A percentile compares a stretch with the other conserved stretches of the same genome.
Evolutionary conservation across 2,888 invertebrate species (phyloP).

Genomic region (Nemotelus pantherinus): DNA sequence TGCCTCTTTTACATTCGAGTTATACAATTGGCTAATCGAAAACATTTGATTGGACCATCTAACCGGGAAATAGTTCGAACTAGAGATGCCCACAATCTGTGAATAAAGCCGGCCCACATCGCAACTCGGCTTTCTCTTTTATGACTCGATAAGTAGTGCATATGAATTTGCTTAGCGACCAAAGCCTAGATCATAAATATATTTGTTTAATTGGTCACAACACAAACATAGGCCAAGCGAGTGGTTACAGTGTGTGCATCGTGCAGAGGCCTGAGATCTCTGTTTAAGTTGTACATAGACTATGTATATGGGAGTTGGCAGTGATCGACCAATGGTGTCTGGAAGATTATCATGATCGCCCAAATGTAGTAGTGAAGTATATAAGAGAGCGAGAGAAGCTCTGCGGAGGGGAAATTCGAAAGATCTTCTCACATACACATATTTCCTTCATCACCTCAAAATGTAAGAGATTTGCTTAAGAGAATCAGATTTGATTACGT

Average conservation of each 20-base stretch:
- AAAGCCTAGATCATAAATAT: not conserved
- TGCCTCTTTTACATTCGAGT: no score
- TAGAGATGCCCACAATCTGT: no score
- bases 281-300: not conserved
- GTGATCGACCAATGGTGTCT: not conserved
- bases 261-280: no score
- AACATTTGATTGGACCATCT: slow-evolving; percentile 25
- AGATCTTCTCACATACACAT: not conserved
- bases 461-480: not conserved
- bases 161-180: not conserved
- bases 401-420: slow-evolving; percentile 1
- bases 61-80: not conserved
- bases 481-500: not conserved
- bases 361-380: not conserved
- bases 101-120: no score
- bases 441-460: not conserved
- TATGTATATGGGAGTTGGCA: slow-evolving; percentile 21
- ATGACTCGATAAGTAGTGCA: not conserved
- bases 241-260: no score
- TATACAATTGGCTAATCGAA: not conserved
- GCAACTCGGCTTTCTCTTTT: not conserved
- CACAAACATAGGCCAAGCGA: no score
- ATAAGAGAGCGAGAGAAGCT: not conserved
- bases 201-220: slow-evolving; percentile 10
- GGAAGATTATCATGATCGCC: not conserved